A percentile compares a stretch with the other conserved stretches of the same genome.
Conservation (phyloP, 2,888 invertebrate genomes). For the Callinectes sapidus region DNA sequence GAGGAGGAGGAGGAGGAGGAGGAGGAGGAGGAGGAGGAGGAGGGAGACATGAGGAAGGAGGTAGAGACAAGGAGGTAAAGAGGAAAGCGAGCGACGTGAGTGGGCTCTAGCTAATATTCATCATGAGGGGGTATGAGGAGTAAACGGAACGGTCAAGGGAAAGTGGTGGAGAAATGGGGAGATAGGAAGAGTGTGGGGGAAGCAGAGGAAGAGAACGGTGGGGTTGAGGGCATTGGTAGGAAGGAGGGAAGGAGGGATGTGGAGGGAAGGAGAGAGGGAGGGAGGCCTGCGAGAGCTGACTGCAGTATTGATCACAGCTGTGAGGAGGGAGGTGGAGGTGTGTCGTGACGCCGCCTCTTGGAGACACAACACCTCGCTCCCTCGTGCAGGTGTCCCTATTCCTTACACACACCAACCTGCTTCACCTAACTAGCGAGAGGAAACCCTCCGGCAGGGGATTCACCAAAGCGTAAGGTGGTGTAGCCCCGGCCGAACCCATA, state of each 20-base stretch:
- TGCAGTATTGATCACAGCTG: constrained; percentile 25
- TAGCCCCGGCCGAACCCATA: background rate
- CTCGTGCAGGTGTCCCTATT: constrained; percentile 1
- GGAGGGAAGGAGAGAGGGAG: background rate
- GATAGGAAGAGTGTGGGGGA: background rate
- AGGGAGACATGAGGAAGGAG: background rate
- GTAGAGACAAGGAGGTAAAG: background rate
- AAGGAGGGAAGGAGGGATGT: background rate
- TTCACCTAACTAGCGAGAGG: background rate
- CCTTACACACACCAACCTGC: background rate
- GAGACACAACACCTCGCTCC: constrained; percentile 6
- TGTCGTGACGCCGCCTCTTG: background rate
- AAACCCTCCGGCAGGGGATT: background rate
- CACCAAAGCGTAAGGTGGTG: background rate
- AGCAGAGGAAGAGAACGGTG: background rate
- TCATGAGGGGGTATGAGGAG: background rate
- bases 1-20: background rate
- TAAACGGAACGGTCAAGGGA: background rate
- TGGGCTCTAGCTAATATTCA: background rate
- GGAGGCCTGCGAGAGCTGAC: constrained; percentile 16
- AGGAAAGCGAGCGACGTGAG: background rate
- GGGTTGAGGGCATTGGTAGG: constrained; percentile 1
- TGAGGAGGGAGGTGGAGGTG: constrained; percentile 6
- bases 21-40: background rate
- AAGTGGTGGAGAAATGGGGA: background rate